Base-by-base conservation (phyloP, 2,797 vertebrate genomes). In the Artibeus jamaicensis region DNA sequence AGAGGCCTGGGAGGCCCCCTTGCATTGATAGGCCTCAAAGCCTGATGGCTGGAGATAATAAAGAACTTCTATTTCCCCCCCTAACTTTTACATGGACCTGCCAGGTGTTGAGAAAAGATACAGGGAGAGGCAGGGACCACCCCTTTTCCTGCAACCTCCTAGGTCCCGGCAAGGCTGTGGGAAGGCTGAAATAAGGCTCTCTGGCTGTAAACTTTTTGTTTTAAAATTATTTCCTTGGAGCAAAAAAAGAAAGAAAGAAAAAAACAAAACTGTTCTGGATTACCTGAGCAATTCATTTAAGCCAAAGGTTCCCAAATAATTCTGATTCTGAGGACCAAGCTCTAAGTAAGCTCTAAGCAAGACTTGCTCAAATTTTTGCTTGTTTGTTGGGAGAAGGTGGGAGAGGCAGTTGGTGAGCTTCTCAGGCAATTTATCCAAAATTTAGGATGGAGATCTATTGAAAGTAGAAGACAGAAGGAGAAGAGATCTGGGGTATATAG, bases 1-100 rank as follows among this genome's bases (percentile, higher is more conserved):
- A 95, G 82, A 62, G 71, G 97, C 53, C 91, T 97, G 92, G 77
- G 96, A 97, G 91, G 68, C 65, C 82, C 83, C 70, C 57, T 92
- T 68, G 62, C 77, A 70, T 59, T 91, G 44, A 9, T 85, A 97
- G 93, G 94, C 96, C 97, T 96, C 95, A 96, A 93, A 97, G 92
- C 59, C 86, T 89, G 88, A 87, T 88, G 91, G 53, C 79, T 94
- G 50, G 34, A 94, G 85, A 86, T 93, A 97, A 95, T 62, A 57
- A 76, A 86, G 57, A 74, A 92, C 81, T 94, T 95, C 86, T 84
- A 77, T 82, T 65, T 88, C 87, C 70, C 26, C 29, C 68, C 37
- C 22, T 73, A 96, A 93, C 95, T 97, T 96, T 92, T 96, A 95
- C 67, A 10, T 86, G 67, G 83, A 79, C 87, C 91, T 95, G 39